Conservation (phyloP, 2,888 invertebrate genomes). For the Acrobasis repandana region DNA sequence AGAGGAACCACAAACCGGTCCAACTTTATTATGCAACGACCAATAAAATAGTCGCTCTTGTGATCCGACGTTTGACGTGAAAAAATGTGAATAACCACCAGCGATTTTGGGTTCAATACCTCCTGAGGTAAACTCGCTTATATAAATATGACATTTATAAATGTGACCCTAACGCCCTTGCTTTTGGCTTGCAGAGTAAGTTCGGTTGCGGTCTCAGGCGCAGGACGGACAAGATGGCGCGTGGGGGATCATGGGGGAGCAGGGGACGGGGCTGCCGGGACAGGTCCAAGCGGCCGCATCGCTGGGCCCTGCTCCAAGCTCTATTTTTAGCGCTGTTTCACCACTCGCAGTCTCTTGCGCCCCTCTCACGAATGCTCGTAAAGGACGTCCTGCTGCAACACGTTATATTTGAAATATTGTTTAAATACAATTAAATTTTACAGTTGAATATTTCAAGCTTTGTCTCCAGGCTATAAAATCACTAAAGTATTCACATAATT, state of each 20-base stretch:
- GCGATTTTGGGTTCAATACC: conserved; percentile 15
- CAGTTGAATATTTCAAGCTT: not conserved
- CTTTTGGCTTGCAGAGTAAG: conserved; percentile 6
- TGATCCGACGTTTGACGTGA: conserved; percentile 26
- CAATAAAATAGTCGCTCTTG: conserved; percentile 34
- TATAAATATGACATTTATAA: not conserved
- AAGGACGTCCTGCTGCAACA: conserved; percentile 36
- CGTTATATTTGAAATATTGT: conserved; percentile 22
- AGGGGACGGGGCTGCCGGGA: conserved; percentile 54
- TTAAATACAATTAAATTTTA: conserved; percentile 9
- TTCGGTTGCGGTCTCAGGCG: not conserved
- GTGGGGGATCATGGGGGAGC: conserved; percentile 52
- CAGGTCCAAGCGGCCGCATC: conserved; percentile 52
- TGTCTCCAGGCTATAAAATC: not conserved
- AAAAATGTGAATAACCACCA: conserved; percentile 23
- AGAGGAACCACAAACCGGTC: conserved; percentile 50
- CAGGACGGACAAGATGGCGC: conserved; percentile 66
- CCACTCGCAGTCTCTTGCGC: conserved; percentile 60
- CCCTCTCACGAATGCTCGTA: conserved; percentile 43
- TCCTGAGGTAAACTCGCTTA: not conserved
- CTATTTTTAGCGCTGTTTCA: conserved; percentile 82
- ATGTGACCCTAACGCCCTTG: conserved; percentile 4
- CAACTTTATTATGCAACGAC: conserved; percentile 49
- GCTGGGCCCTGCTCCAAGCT: conserved; percentile 56
- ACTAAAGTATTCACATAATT: too few relatives aligned